Conservation (phyloP, 2,797 vertebrate species). For the Pseudochirops corinnae region DNA sequence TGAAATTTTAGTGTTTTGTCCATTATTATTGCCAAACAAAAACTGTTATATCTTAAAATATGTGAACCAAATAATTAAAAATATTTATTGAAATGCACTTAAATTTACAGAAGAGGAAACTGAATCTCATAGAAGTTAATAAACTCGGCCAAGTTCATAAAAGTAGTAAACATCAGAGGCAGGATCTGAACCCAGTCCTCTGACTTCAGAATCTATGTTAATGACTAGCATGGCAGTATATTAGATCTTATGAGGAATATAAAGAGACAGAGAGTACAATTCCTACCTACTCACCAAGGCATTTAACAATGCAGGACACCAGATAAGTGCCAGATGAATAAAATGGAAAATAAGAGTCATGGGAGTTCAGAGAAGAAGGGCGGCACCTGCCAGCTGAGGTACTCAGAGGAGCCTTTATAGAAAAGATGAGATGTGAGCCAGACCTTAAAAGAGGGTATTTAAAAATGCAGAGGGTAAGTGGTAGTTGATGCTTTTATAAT, state of each 20-base stretch:
- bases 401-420: neutral
- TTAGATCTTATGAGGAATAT: neutral
- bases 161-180: conserved; percentile 17
- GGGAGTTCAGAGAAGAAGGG: neutral
- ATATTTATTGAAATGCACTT: conserved; percentile 35
- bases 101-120: conserved; percentile 29
- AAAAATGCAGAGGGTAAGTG: neutral
- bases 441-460: neutral
- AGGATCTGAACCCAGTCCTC: conserved; percentile 20
- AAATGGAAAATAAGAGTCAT: neutral
- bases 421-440: neutral
- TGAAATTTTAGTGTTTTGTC: neutral
- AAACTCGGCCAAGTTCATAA: neutral
- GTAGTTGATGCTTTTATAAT: neutral
- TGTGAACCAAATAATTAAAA: neutral
- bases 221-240: neutral
- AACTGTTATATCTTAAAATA: neutral
- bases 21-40: neutral
- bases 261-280: neutral
- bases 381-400: neutral
- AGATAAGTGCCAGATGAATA: neutral
- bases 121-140: neutral
- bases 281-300: neutral
- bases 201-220: neutral
- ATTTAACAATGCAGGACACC: neutral